Evolutionary conservation across 1,140 invertebrate genomes (phyloP), one percentile per base, ranked within the genome.

Genomic region (Watersipora subatra): DNA sequence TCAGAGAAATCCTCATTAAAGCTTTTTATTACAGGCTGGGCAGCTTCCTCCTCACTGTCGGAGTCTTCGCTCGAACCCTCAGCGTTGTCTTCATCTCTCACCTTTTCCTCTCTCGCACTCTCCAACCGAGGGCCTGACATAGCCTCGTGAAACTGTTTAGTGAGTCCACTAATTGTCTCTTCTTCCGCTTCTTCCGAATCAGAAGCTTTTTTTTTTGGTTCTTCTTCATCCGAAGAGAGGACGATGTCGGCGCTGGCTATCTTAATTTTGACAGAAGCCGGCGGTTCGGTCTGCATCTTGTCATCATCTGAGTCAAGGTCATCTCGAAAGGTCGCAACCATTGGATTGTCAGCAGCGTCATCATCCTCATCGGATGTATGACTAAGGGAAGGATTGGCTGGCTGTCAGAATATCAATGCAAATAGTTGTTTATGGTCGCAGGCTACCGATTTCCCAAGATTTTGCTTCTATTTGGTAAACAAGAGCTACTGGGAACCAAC

Each of bases 291-390:
- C 7, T 12, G 7, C 34, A 12, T 7, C 59, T 78, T 81, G 76
- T 95, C 91, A 63, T 78, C 75, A 27, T 17, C 17, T 1, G 75
- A 78, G 63, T 80, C 78, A 0, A 80, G 64, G 59, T 79, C 77
- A 76, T 93, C 91, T 78, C 91, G 88, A 68, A 90, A 89, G 67
- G 87, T 86, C 24, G 88, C 87, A 0, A 95, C 91, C 74, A 92
- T 83, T 27, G 91, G 92, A 84, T 94, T 93, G 7, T 81, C 85
- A 27, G 78, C 69, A 27, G 82, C 84, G 66, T 90, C 89, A 17
- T 87, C 87, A 68, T 91, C 89, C 76, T 88, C 7, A 12, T 7
- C 34, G 7, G 34, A 12, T n/a, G 34, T 46, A 7, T 46, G 34
- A 46, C n/a, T 46, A n/a, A n/a, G 7, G 7, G 34, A 46, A n/a